Conservation (phyloP, 1,140 invertebrate species). For the Drosophila arawakana region DNA sequence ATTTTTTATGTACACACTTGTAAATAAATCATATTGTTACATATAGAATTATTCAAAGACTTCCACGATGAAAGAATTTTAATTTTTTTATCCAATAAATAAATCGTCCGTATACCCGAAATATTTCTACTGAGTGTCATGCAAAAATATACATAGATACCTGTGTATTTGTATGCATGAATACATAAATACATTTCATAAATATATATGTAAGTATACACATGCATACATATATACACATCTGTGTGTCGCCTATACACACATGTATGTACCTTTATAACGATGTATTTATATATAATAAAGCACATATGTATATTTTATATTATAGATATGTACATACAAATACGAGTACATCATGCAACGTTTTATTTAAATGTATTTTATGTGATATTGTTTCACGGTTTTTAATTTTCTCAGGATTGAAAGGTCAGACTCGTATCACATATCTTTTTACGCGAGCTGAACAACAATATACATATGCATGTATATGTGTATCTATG, state of each 20-base stretch:
- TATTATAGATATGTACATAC: constrained; percentile 13
- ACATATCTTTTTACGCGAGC: constrained; percentile 30
- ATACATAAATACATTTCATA: constrained; percentile 42
- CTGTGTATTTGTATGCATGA: constrained; percentile 30
- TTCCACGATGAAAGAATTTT: constrained; percentile 8
- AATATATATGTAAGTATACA: constrained; percentile 31
- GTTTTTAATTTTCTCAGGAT: constrained; percentile 40
- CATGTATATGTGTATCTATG: constrained; percentile 11
- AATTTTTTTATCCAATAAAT: constrained; percentile 27
- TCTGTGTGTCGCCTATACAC: constrained; percentile 23
- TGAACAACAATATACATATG: constrained; percentile 17
- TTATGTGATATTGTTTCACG: constrained; percentile 34
- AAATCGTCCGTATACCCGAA: constrained; percentile 21
- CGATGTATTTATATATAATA: constrained; percentile 37
- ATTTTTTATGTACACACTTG: constrained; percentile 16
- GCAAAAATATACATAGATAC: constrained; percentile 30
- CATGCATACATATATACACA: constrained; percentile 23
- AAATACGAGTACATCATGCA: constrained; percentile 32
- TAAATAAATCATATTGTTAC: constrained; percentile 21
- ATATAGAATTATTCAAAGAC: constrained; percentile 5
- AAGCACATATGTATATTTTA: constrained; percentile 21
- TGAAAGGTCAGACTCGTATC: constrained; percentile 37
- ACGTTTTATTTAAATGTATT: constrained; percentile 48
- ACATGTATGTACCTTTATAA: constrained; percentile 20
- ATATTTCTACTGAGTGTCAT: constrained; percentile 26